Evolutionary conservation across 2,888 invertebrate species (phyloP).

Genomic region (Phrixothrix hirtus): DNA sequence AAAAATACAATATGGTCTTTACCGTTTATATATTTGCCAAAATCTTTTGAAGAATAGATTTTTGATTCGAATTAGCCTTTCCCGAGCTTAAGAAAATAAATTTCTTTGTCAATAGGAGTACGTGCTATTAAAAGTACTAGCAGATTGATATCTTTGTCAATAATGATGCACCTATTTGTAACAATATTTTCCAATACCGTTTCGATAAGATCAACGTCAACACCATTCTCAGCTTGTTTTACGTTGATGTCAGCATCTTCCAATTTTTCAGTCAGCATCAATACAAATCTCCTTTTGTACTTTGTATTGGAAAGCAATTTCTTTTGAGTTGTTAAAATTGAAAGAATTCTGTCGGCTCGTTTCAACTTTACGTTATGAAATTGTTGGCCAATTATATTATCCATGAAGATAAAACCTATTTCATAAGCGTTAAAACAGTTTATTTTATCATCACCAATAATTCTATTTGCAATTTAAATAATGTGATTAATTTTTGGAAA

Average conservation of each 20-base stretch:
- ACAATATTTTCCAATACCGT: slow-evolving; percentile 35
- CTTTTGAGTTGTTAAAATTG: too few species aligned
- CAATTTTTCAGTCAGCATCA: slow-evolving; percentile 5
- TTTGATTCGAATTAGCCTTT: slow-evolving; percentile 33
- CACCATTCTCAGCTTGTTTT: slow-evolving; percentile 38
- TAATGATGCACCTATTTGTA: slow-evolving; percentile 33
- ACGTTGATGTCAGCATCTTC: too few species aligned
- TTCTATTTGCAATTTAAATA: too few species aligned
- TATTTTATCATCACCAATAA: too few species aligned
- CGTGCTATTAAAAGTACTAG: slow-evolving; percentile 36
- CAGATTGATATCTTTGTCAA: slow-evolving; percentile 42
- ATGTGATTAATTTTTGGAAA: too few species aligned
- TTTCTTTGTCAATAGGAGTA: slow-evolving; percentile 17
- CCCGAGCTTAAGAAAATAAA: slow-evolving; percentile 33
- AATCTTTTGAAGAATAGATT: slow-evolving; percentile 37
- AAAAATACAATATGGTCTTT: slow-evolving; percentile 2
- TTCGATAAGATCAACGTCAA: slow-evolving; percentile 41
- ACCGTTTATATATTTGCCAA: slow-evolving; percentile 32
- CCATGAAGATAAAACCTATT: too few species aligned
- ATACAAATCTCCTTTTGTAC: too few species aligned
- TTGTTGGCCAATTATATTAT: too few species aligned
- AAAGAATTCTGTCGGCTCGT: too few species aligned
- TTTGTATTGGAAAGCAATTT: neutral
- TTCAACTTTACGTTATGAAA: too few species aligned
- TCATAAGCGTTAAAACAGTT: too few species aligned